Evolutionary conservation across 2,113 vertebrate species (phyloP), one percentile per base, ranked within the genome.

Genomic region (Myotis brandtii): DNA sequence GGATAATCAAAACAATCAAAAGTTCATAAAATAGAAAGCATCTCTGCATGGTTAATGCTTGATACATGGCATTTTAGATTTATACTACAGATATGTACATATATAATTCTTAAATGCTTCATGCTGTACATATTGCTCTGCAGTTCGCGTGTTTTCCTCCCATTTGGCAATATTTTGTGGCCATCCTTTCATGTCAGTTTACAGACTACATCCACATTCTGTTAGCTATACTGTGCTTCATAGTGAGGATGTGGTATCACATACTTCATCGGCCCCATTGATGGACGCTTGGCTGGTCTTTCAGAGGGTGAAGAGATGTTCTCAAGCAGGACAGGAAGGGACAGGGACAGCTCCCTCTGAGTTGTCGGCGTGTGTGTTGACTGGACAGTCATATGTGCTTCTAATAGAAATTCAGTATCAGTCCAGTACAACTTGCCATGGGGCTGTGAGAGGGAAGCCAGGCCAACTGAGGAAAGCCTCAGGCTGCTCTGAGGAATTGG

Each of bases 1-100:
- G n/a, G 69, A 67, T 83, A 86, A 94, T 86, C 79, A 89, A 91
- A 97, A 90, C 77, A 94, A 89, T 94, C 89, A 83, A 52, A 93
- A 90, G 82, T 86, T 27, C 86, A 40, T 96, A 89, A 92, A 94
- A 84, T 87, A 43, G 82, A 87, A 96, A 95, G 93, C n/a, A 83
- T 86, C 79, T 16, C 64, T 83, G 34, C 73, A 16, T 80, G 69
- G 70, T 86, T 95, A 77, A 79, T 40, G 46, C 82, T 96, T 96
- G 91, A 52, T 94, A 64, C 9, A 0, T 82, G 67, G 70, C 75
- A 64, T 90, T 93, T 92, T 75, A 79, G 67, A 27, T 75, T 93
- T 93, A 95, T 93, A 86, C 27, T 93, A 34, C 32, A 3, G 70
- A 32, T 11, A 52, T 17, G 40, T 81, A 70, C 76, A 93, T 37